A percentile compares a stretch with the other conserved stretches of the same genome.
Conservation (phyloP, 2,888 invertebrate species). For the Ashinkailepas kermadecensis region DNA sequence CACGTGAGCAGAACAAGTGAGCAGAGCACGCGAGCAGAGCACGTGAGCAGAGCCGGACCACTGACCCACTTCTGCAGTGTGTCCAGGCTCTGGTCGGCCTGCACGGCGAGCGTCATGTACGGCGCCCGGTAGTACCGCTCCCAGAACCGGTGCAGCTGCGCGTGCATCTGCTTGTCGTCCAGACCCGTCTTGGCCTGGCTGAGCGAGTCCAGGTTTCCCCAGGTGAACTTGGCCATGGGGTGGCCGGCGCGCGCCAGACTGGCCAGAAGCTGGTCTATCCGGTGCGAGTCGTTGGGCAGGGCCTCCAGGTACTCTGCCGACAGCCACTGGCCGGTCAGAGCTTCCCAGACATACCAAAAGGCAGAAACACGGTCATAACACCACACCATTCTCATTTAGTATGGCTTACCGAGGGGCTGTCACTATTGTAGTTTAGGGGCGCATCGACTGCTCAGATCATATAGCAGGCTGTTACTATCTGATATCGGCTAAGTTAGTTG, state of each 20-base stretch:
- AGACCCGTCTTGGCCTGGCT: slow-evolving; percentile 41
- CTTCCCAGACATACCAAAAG: too few species aligned
- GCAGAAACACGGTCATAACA: too few species aligned
- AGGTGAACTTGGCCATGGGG: slow-evolving; percentile 63
- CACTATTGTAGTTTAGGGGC: too few species aligned
- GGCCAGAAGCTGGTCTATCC: slow-evolving; percentile 67
- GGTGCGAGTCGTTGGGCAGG: slow-evolving; percentile 61
- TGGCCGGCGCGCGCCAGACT: slow-evolving; percentile 59
- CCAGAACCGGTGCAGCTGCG: slow-evolving; percentile 48
- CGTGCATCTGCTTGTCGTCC: slow-evolving; percentile 30
- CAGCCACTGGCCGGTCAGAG: too few species aligned
- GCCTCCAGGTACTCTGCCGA: slow-evolving; percentile 72
- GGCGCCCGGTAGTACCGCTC: slow-evolving; percentile 74
- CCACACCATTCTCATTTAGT: too few species aligned
- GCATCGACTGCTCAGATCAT: too few species aligned
- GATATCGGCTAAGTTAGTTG: too few species aligned
- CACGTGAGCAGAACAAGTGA: too few species aligned
- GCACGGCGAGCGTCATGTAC: slow-evolving; percentile 77
- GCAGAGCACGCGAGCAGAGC: too few species aligned
- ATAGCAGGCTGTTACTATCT: too few species aligned
- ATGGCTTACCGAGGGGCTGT: too few species aligned
- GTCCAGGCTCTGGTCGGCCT: slow-evolving; percentile 44
- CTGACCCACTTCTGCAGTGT: slow-evolving; percentile 32
- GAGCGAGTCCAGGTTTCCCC: slow-evolving; percentile 73
- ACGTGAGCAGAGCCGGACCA: slow-evolving; percentile 24